Base-by-base conservation (phyloP, 2,888 invertebrate species). In the Rhingia campestris region DNA sequence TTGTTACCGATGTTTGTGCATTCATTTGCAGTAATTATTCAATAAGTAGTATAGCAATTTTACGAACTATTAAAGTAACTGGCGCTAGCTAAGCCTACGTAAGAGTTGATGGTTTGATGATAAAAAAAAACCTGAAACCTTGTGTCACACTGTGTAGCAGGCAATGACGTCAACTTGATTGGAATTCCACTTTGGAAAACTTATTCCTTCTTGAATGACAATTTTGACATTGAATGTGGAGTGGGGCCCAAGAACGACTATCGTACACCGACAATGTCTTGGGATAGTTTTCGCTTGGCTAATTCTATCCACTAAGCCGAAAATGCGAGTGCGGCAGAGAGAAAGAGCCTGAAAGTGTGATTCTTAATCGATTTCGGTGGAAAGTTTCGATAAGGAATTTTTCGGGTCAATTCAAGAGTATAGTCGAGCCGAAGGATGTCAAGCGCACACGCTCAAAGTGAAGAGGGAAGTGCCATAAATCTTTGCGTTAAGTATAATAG, bases 401-500 rank as follows among this genome's bases (percentile, higher is more conserved):
- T 54, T 63, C 63, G 56, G 67, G 77, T 79, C 77, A 82, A 82
- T 69, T 49, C 49, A 32, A 49, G 10, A 49, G 4, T 7, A 30
- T 10, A 4, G 4, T 4, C n/a, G 7, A 12, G 22, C 22, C 22
- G 30, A 49, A 10, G 9, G 59, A 72, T 82, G 81, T 77, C 82
- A 82, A 66, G 64, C 53, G 39, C 77, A 82, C 73, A 47, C 63
- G 74, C 72, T 59, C 49, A 58, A 35, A 74, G 58, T 35, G 74
- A 32, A 61, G 32, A 67, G 56, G 33, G 47, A 73, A 73, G 67
- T 73, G 73, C 77, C 82, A 79, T 82, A 82, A 82, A 82, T 79
- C 82, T 79, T 74, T 22, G 49, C 43, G 73, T 74, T 82, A 74
- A 82, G 69, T 70, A 64, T 82, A 82, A 82, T 82, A 53, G 58